Conservation (phyloP, 2,888 invertebrate species). For the Leptinotarsa haldemani region DNA sequence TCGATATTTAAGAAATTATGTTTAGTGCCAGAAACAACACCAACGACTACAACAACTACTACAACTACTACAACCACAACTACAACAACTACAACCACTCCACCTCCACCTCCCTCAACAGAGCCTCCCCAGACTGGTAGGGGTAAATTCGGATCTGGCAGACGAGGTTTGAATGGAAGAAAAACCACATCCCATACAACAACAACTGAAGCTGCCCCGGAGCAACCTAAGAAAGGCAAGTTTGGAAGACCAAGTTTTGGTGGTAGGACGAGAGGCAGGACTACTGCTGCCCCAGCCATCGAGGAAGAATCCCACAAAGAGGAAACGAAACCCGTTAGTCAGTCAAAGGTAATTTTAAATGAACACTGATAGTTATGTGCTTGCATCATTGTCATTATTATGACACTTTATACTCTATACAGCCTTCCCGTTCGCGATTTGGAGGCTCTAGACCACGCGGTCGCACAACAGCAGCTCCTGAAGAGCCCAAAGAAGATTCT, state of each 20-base stretch:
- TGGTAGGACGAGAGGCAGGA: slow-evolving; percentile 62
- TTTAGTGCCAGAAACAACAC: slow-evolving; percentile 63
- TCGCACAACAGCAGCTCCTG: slow-evolving; percentile 63
- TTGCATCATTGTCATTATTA: neutral
- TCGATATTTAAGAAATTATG: neutral
- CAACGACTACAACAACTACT: slow-evolving; percentile 71
- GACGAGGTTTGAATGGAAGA: slow-evolving; percentile 52
- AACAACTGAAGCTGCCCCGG: slow-evolving; percentile 66
- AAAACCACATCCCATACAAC: slow-evolving; percentile 56
- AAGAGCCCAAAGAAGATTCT: slow-evolving; percentile 64
- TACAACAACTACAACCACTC: slow-evolving; percentile 66
- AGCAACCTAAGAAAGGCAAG: slow-evolving; percentile 67
- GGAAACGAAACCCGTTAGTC: slow-evolving; percentile 63
- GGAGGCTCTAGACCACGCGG: slow-evolving; percentile 58
- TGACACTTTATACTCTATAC: slow-evolving; percentile 19
- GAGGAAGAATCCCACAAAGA: slow-evolving; percentile 63
- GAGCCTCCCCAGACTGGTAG: slow-evolving; percentile 51
- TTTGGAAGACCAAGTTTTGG: slow-evolving; percentile 65
- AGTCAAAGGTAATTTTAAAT: slow-evolving; percentile 53
- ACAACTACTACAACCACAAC: slow-evolving; percentile 70
- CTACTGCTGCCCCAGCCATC: slow-evolving; percentile 59
- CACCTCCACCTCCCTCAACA: slow-evolving; percentile 65
- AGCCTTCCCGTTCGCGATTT: slow-evolving; percentile 60
- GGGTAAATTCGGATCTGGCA: slow-evolving; percentile 51
- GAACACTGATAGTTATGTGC: neutral